A percentile compares a stretch with the other conserved stretches of the same genome.
Conservation (phyloP, 2,113 vertebrate species). For the Myiopsitta monachus region DNA sequence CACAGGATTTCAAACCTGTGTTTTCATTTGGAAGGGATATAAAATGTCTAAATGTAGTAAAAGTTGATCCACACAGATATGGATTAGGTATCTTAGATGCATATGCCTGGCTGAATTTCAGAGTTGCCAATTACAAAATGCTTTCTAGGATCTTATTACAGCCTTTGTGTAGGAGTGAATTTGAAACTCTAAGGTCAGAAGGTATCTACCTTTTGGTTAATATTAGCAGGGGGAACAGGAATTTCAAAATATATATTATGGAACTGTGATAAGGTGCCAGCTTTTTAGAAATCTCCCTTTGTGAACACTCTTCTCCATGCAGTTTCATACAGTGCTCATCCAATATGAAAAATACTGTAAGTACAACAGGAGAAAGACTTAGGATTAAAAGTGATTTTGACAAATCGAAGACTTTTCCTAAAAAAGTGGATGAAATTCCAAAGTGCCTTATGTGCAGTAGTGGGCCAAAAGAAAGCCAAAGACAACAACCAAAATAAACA, state of each 20-base stretch:
- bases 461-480: background rate
- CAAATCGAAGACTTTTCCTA: background rate
- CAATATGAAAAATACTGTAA: background rate
- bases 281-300: background rate
- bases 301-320: background rate
- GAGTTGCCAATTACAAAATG: constrained; percentile 5
- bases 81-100: background rate
- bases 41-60: background rate
- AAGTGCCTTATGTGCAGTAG: background rate
- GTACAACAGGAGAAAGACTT: background rate
- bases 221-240: background rate
- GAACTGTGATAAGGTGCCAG: background rate
- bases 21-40: background rate
- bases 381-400: background rate
- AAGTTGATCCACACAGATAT: background rate
- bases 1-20: background rate
- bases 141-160: background rate
- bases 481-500: background rate
- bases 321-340: background rate
- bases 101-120: background rate
- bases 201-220: background rate
- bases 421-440: background rate
- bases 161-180: background rate
- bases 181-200: background rate
- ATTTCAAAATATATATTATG: constrained; percentile 8